Percentiles rank a stretch among this genome's conserved stretches.
These are phyloP conservation scores for Acanthosepion esculentum DNA, from an alignment of 2,888 invertebrate genomes.

Conservation along the genomic window DNA sequence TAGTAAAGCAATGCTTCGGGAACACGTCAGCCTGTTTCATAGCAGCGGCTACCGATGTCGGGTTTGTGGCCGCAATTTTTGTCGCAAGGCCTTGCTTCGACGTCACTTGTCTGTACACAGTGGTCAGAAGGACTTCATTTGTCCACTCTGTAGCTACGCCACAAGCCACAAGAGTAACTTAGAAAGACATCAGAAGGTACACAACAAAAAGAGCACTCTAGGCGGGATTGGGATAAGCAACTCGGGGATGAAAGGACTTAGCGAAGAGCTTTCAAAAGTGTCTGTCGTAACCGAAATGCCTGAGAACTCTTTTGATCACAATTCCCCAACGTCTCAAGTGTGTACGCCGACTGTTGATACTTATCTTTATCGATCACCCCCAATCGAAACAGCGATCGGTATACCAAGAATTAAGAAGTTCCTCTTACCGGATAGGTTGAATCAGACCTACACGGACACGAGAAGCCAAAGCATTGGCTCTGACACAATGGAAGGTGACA, in stretches of 20 bases:
- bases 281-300: background rate
- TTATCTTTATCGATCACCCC: background rate
- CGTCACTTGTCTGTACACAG: conserved; percentile 76
- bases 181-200: conserved; percentile 74
- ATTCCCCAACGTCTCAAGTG: background rate
- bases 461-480: background rate
- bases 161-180: conserved; percentile 76
- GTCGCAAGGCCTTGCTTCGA: conserved; percentile 75
- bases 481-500: background rate
- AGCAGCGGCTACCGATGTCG: conserved; percentile 74
- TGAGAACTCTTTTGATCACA: background rate
- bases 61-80: conserved; percentile 74
- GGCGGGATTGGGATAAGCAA: background rate
- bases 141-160: conserved; percentile 74
- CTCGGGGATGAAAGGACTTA: background rate
- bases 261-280: background rate
- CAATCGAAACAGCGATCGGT: background rate
- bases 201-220: conserved; percentile 52
- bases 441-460: conserved; percentile 41
- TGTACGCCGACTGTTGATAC: background rate
- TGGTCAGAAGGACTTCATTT: conserved; percentile 75
- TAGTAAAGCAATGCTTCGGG: conserved; percentile 74
- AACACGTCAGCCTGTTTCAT: conserved; percentile 74
- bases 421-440: conserved; percentile 25
- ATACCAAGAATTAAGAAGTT: conserved; percentile 23